Base-by-base conservation (phyloP, 1,140 invertebrate species). In the Drosophila serrata region DNA sequence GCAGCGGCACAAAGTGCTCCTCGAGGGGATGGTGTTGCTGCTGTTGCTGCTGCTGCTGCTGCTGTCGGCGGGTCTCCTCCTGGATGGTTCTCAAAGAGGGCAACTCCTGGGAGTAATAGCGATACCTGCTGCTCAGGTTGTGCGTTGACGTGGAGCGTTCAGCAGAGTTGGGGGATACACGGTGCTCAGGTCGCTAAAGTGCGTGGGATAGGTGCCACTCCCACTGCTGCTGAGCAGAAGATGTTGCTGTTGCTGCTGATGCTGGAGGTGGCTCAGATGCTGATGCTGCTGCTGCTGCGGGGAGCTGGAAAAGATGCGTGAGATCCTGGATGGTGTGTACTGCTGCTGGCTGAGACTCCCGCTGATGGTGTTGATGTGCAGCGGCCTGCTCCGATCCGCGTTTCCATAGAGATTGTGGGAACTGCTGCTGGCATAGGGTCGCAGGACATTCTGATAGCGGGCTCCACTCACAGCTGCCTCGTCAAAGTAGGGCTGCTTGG, bases 161-260 rank as follows among this genome's bases (percentile, higher is more conserved):
- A 1, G 94, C 95, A 53, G 96, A 97, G 75, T 96, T 96, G 35
- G 96, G 95, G 96, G 95, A 82, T 96, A 96, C n/a, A 97, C 97
- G 11, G 96, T 97, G 93, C 97, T 97, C 69, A 98, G 94, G 93
- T 97, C 97, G 87, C 96, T 97, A 81, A 97, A 96, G 95, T 67
- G 95, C 93, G 31, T 79, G 29, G 96, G 96, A 49, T 96, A 93
- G 31, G 75, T 46, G 11, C 46, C 46, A 22, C 63, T 75, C 1
- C 74, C 68, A 8, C 79, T 63, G 7, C 57, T 62, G 40, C 43
- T 56, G 24, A 61, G 55, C 12, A 73, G 62, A 0, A 79, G 49
- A 37, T 29, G 95, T 94, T 9, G 95, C 95, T 9, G 95, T 95
- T 9, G 95, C 95, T 64, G 59, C 42, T 91, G 57, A n/a, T 61